A percentile compares a stretch with the other conserved stretches of the same genome.
phyloP scores from a whole-genome alignment of 2,113 vertebrate species.

The Hystrix brachyura region DNA sequence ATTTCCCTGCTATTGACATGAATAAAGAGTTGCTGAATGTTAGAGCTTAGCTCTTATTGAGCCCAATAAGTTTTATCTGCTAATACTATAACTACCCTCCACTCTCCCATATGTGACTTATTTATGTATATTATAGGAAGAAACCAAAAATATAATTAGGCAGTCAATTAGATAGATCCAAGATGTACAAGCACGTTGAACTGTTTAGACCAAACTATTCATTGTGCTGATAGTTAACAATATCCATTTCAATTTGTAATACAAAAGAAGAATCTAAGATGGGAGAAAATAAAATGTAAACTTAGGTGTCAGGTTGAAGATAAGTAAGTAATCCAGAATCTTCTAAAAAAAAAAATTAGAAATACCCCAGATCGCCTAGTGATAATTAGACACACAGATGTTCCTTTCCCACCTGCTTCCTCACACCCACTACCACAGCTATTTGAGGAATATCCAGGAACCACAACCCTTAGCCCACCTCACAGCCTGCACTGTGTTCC shows the following conservation, averaged over 20 bases:
- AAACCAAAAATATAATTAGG: background rate
- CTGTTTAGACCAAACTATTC: background rate
- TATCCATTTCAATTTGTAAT: background rate
- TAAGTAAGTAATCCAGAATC: background rate
- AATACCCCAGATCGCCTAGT: background rate
- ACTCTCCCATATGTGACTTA: background rate
- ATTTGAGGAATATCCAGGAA: background rate
- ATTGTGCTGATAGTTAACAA: background rate
- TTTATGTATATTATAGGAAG: background rate
- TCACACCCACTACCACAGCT: background rate
- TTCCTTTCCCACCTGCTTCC: background rate
- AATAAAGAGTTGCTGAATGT: constrained; percentile 9
- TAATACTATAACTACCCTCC: background rate
- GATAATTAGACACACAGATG: constrained; percentile 4
- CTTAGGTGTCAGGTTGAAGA: background rate
- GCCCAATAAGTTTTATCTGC: background rate
- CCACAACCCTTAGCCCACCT: background rate
- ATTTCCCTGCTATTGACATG: background rate
- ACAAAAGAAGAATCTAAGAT: constrained; percentile 21
- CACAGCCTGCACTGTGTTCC: background rate
- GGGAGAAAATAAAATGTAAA: background rate
- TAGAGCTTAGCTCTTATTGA: constrained; percentile 17
- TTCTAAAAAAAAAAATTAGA: constrained; percentile 2
- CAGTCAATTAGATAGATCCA: background rate
- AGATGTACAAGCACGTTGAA: background rate